Base-by-base conservation (phyloP, 2,113 vertebrate species). In the Lycaon pictus region DNA sequence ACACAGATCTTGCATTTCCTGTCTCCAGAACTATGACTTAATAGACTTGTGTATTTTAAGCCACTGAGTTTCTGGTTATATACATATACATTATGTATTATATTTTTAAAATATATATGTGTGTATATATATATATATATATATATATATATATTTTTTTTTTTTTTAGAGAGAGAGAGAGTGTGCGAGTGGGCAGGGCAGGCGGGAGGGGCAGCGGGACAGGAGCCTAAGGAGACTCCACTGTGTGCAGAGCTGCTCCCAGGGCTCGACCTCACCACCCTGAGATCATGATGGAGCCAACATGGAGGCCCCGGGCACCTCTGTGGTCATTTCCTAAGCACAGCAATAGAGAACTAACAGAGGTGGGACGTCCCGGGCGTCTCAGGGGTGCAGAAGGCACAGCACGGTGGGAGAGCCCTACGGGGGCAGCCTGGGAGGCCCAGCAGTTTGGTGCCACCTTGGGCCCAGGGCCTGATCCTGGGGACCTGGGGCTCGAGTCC, bases 91-190 rank as follows among this genome's bases (percentile, higher is more conserved):
- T 43, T 43, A 43, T 43, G 7, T 43, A 43, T 7, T 5, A 43
- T 43, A 43, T 43, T 43, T 43, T 43, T 43, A 6, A 43, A 43
- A 43, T 43, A 43, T 43, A 43, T 43, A 6, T 43, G 1, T 5
- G 0, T 43, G 1, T 43, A 7, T 43, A 1, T 43, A 43, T 5
- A 43, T 1, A 43, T 6, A 43, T 5, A 43, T 43, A 43, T 5
- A 4, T 20, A 37, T 37, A 37, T 37, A 3, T 37, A 37, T 37
- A 37, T 37, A 37, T 35, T 2, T 35, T 35, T 35, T 74, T 51
- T 81, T 27, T 19, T 56, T 56, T 56, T 58, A 43, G 56, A 69
- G 32, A 69, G 8, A 69, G 67, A 20, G 67, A 69, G 32, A 1
- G 32, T 8, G 65, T 27, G 32, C 32, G 17, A 35, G 17, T 69